These are phyloP conservation scores for Alces alces DNA, from an alignment of 2,113 vertebrate genomes.

Conservation along the genomic window DNA sequence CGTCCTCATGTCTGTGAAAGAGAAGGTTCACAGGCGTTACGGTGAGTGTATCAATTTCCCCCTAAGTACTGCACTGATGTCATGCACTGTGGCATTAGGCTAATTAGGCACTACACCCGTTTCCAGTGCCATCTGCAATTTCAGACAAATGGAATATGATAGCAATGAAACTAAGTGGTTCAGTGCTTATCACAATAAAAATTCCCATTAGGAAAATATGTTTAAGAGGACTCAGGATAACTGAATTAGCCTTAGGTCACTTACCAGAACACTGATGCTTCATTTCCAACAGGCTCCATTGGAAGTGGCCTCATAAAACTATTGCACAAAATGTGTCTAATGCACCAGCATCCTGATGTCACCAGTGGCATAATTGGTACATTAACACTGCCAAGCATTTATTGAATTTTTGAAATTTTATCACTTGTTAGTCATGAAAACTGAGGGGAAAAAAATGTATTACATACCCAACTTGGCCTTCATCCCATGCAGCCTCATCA, in stretches of 20 bases:
- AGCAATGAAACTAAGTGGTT: neutral
- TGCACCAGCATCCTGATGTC: neutral
- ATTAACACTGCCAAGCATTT: neutral
- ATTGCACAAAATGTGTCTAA: neutral
- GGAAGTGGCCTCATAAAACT: neutral
- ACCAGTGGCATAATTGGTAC: neutral
- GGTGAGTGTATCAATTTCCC: neutral
- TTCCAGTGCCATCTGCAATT: conserved; percentile 4
- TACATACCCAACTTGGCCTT: neutral
- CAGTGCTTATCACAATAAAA: neutral
- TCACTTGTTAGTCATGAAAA: neutral
- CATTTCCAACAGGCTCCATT: neutral
- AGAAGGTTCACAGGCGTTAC: neutral
- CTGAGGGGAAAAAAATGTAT: neutral
- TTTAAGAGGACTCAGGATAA: neutral
- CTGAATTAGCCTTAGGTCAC: neutral
- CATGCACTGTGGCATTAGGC: neutral
- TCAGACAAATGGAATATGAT: neutral
- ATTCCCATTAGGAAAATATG: neutral
- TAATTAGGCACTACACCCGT: neutral
- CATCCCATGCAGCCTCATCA: neutral
- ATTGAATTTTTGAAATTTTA: neutral
- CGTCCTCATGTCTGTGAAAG: neutral
- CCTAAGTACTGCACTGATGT: neutral
- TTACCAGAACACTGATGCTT: neutral